Evolutionary conservation across 2,797 vertebrate genomes (phyloP).

Genomic region (Xenops minutus): DNA sequence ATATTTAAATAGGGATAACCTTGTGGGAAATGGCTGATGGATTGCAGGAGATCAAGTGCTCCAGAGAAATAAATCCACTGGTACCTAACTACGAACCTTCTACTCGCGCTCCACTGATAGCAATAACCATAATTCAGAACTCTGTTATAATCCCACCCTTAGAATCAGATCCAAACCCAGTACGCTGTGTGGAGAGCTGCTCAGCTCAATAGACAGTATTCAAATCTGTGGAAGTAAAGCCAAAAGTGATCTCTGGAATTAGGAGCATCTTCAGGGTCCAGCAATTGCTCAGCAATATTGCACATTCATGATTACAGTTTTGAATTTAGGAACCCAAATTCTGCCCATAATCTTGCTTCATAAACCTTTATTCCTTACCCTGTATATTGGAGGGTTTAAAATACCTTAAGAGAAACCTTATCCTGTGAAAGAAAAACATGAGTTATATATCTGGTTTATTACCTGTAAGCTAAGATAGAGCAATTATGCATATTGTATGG

Average conservation of each 20-base stretch:
- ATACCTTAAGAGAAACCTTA: not conserved
- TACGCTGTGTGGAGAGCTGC: not conserved
- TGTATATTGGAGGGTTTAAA: not conserved
- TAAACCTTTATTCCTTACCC: not conserved
- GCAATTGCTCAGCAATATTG: fast-evolving
- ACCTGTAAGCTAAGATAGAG: not conserved
- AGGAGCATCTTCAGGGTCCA: not conserved
- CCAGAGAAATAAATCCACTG: not conserved
- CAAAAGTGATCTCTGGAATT: not conserved
- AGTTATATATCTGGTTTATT: not conserved
- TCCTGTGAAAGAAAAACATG: not conserved
- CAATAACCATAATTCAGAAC: not conserved
- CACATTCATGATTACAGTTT: not conserved
- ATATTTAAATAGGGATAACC: not conserved
- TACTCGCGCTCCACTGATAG: not conserved
- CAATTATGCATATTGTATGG: not conserved
- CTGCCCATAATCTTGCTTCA: not conserved
- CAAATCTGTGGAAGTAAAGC: not conserved
- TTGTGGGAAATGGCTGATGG: not conserved
- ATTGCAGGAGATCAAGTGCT: not conserved
- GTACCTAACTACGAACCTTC: not conserved
- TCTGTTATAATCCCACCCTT: not conserved
- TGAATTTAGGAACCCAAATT: not conserved
- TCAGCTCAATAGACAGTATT: not conserved
- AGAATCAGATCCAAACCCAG: not conserved